Percentiles rank a stretch among this genome's conserved stretches.
Evolutionary conservation across 2,888 invertebrate species (phyloP).

Genomic region (Phalera bucephala): DNA sequence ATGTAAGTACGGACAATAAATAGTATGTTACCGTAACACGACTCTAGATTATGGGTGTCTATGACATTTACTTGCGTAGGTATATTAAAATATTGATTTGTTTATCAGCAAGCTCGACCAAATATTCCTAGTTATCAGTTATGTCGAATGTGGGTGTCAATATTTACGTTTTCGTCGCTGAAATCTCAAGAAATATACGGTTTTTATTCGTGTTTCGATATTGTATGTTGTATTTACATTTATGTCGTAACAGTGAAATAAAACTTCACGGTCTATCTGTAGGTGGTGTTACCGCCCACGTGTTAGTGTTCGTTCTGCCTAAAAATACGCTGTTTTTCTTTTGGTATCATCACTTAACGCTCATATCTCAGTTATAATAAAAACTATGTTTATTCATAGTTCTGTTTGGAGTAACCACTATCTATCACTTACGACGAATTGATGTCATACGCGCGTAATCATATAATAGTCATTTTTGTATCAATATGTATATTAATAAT

Average conservation of each 20-base stretch:
- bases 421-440: no score
- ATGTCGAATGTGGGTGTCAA: conserved; percentile 25
- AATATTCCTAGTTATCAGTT: conserved; percentile 20
- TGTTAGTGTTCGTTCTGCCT: conserved; percentile 20
- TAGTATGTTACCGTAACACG: no score
- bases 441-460: no score
- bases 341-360: background rate
- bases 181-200: background rate
- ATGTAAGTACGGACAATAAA: no score
- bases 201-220: conserved; percentile 14
- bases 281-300: conserved; percentile 46
- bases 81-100: background rate
- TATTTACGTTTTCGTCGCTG: conserved; percentile 18
- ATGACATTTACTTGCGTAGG: no score
- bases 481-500: no score
- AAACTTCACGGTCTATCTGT: conserved; percentile 35
- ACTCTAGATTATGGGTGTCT: no score
- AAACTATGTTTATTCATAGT: background rate
- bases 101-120: conserved; percentile 2
- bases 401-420: conserved; percentile 5
- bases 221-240: conserved; percentile 14
- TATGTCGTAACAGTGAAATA: conserved; percentile 29
- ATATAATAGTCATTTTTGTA: no score
- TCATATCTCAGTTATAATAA: background rate
- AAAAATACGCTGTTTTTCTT: background rate